Conservation (phyloP, 2,888 invertebrate species). For the Trichogramma evanescens region DNA sequence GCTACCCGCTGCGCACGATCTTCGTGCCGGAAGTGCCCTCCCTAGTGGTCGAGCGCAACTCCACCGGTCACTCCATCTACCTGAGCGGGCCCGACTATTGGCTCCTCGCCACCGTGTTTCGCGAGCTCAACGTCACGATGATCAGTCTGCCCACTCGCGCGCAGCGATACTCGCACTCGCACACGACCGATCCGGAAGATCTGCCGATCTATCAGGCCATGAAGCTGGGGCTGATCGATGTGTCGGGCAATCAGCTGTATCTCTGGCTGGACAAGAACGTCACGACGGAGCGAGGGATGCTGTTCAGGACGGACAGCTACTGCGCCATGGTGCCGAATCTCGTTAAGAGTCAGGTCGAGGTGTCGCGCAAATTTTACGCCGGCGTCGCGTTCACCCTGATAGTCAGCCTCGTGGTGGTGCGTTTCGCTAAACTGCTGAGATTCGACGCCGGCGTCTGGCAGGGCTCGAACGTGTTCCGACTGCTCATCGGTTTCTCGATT, state of each 20-base stretch:
- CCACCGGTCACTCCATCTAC: background rate
- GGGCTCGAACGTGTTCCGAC: background rate
- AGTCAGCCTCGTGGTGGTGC: background rate
- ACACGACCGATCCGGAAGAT: background rate
- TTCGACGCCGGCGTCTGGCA: slow-evolving; percentile 2
- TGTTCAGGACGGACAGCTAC: background rate
- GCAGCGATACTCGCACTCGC: background rate
- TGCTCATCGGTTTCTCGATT: background rate
- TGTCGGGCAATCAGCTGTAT: slow-evolving; percentile 3
- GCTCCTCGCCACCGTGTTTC: slow-evolving; percentile 1
- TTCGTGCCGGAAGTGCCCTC: slow-evolving; percentile 8
- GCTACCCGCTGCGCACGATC: slow-evolving; percentile 18
- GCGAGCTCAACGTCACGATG: slow-evolving; percentile 23
- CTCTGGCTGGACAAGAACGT: slow-evolving; percentile 7
- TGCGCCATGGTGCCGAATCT: slow-evolving; percentile 6
- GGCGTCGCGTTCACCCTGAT: background rate
- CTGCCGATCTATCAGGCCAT: background rate
- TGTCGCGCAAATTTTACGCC: background rate
- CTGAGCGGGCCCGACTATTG: slow-evolving; percentile 11
- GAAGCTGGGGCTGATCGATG: slow-evolving; percentile 9
- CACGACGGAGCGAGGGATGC: no score
- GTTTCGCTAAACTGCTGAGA: background rate
- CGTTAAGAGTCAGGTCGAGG: background rate
- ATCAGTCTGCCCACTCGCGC: background rate
- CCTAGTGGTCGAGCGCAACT: slow-evolving; percentile 2